Evolutionary conservation across 2,888 invertebrate genomes (phyloP).

Genomic region (Gastracanthus pulcherrimus): DNA sequence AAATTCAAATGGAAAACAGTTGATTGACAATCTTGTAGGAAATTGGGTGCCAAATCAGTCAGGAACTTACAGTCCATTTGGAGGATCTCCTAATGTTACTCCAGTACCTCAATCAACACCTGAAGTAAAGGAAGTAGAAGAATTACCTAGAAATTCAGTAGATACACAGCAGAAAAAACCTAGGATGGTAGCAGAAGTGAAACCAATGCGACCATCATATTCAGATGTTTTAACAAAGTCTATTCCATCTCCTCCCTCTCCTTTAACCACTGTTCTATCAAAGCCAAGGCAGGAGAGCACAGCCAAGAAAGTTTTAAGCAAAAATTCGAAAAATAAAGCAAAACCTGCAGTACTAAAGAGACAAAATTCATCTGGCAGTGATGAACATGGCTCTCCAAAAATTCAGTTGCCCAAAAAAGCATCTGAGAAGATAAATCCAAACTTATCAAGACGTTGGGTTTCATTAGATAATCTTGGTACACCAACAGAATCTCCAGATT

Average conservation of each 20-base stretch:
- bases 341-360: slow-evolving; percentile 78
- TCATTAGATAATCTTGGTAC: slow-evolving; percentile 74
- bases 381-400: slow-evolving; percentile 77
- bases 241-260: slow-evolving; percentile 75
- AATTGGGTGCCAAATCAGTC: slow-evolving; percentile 86
- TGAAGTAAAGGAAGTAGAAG: slow-evolving; percentile 66
- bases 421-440: slow-evolving; percentile 75
- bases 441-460: slow-evolving; percentile 77
- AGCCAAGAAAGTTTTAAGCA: slow-evolving; percentile 76
- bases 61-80: slow-evolving; percentile 87
- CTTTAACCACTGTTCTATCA: slow-evolving; percentile 66
- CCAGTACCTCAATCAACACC: slow-evolving; percentile 67
- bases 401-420: slow-evolving; percentile 72
- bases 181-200: slow-evolving; percentile 90
- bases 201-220: slow-evolving; percentile 92
- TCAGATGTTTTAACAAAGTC: slow-evolving; percentile 90
- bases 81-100: slow-evolving; percentile 77
- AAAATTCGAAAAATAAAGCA: slow-evolving; percentile 74
- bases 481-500: slow-evolving; percentile 68
- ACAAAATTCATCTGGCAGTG: slow-evolving; percentile 80
- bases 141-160: slow-evolving; percentile 65
- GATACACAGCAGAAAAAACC: slow-evolving; percentile 79
- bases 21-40: slow-evolving; percentile 85
- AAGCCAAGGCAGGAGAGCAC: slow-evolving; percentile 76
- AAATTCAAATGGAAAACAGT: slow-evolving; percentile 77